These are phyloP conservation scores for Thunnus maccoyii DNA, from an alignment of 2,113 vertebrate species.

Conservation along the genomic window DNA sequence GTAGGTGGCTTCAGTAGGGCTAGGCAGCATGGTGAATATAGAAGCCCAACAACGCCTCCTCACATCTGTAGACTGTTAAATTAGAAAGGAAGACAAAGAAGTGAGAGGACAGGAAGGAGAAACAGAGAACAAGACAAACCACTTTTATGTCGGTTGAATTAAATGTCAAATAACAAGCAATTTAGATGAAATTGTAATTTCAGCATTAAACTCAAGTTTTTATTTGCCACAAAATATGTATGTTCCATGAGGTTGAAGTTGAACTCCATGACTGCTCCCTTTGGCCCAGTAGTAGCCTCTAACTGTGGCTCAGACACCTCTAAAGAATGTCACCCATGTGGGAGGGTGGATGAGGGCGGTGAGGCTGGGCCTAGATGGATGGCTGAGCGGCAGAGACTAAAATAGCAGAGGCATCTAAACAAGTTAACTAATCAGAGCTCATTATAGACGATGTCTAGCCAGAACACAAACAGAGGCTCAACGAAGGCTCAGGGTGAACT, in stretches of 20 bases:
- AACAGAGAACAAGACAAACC: conserved; percentile 2
- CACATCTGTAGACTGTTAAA: conserved; percentile 66
- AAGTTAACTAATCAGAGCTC: conserved; percentile 84
- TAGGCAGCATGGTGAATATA: conserved; percentile 29
- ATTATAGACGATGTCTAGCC: conserved; percentile 86
- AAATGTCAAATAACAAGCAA: neutral
- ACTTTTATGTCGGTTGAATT: neutral
- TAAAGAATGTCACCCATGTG: conserved; percentile 70
- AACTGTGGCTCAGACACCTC: conserved; percentile 67
- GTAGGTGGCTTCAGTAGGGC: conserved; percentile 63
- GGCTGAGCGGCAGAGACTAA: conserved; percentile 56
- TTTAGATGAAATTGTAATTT: neutral
- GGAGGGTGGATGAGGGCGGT: conserved; percentile 39
- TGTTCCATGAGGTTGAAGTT: conserved; percentile 19
- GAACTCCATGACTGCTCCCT: conserved; percentile 46
- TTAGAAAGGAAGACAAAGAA: conserved; percentile 21
- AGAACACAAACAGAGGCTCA: conserved; percentile 84
- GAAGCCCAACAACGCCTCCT: conserved; percentile 47
- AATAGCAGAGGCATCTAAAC: conserved; percentile 82
- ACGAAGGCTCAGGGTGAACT: conserved; percentile 65
- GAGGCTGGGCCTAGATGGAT: conserved; percentile 43
- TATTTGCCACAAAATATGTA: neutral
- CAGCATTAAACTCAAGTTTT: neutral
- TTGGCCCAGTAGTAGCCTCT: conserved; percentile 42
- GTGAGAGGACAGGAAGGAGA: conserved; percentile 10